Base-by-base conservation (phyloP, 2,888 invertebrate genomes). In the Dasypogon diadema region DNA sequence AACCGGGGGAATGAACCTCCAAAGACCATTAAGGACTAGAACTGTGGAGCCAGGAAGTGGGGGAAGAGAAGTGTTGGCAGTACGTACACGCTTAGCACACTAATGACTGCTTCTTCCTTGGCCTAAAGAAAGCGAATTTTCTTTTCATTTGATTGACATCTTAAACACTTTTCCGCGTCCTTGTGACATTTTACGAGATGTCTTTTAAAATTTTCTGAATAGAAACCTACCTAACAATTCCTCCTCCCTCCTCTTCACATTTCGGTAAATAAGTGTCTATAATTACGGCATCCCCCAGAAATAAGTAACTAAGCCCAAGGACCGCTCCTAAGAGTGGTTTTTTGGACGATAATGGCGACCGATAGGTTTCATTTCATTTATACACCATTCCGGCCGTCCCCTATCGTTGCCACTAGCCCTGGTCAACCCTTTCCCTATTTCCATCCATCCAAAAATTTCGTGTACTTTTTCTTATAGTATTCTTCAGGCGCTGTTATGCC, bases 271-370 rank as follows among this genome's bases (percentile, higher is more conserved):
- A n/a, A n/a, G n/a, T n/a, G n/a, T n/a, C n/a, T n/a, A n/a, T n/a
- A n/a, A n/a, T n/a, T n/a, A n/a, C n/a, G n/a, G n/a, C n/a, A n/a
- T n/a, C n/a, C n/a, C n/a, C n/a, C n/a, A n/a, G n/a, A n/a, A n/a
- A n/a, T n/a, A n/a, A n/a, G n/a, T n/a, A n/a, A n/a, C n/a, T n/a
- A n/a, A n/a, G n/a, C n/a, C n/a, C n/a, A n/a, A n/a, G n/a, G n/a
- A n/a, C n/a, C n/a, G n/a, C n/a, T n/a, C n/a, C n/a, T n/a, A n/a
- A 60, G 21, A 16, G 46, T n/a, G 48, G 22, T 48, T 18, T 70
- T 70, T 70, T 12, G 54, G 70, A 54, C 54, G 21, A 34, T 70
- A 70, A 51, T 70, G 70, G 70, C 70, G n/a, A 30, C 70, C 70
- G 54, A 70, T 70, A 70, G 68, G 22, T 54, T 70, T 70, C 2